Evolutionary conservation across 2,113 vertebrate species (phyloP).

Genomic region (Erinaceus europaeus): DNA sequence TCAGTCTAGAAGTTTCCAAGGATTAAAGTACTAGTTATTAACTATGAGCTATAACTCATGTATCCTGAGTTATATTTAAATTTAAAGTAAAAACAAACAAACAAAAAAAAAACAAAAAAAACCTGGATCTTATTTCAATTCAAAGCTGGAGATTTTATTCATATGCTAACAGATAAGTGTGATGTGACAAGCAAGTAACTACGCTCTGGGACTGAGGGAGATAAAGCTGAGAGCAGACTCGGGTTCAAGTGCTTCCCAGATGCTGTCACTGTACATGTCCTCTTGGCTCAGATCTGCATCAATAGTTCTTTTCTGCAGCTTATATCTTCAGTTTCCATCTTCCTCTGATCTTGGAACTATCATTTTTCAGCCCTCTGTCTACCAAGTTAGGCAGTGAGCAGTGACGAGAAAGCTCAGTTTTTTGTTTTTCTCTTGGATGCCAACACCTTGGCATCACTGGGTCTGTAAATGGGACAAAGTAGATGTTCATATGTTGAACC

Average conservation of each 20-base stretch:
- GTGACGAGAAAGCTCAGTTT: not conserved
- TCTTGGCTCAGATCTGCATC: not conserved
- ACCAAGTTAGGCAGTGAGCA: not conserved
- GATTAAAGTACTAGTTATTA: not conserved
- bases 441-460: not conserved
- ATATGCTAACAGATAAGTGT: not conserved
- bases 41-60: too few species aligned
- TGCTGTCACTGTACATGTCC: too few species aligned
- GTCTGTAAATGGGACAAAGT: not conserved
- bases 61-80: too few species aligned
- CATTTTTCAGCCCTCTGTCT: not conserved
- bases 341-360: not conserved
- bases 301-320: not conserved
- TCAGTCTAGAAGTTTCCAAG: not conserved
- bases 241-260: not conserved
- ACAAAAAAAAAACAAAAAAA: too few species aligned
- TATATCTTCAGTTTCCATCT: not conserved
- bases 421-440: not conserved
- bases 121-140: not conserved
- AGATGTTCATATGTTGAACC: not conserved
- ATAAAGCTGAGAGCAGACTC: not conserved
- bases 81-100: too few species aligned
- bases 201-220: not conserved
- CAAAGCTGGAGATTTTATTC: not conserved
- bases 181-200: not conserved